Conservation (phyloP, 2,888 invertebrate genomes). For the Syritta pipiens region DNA sequence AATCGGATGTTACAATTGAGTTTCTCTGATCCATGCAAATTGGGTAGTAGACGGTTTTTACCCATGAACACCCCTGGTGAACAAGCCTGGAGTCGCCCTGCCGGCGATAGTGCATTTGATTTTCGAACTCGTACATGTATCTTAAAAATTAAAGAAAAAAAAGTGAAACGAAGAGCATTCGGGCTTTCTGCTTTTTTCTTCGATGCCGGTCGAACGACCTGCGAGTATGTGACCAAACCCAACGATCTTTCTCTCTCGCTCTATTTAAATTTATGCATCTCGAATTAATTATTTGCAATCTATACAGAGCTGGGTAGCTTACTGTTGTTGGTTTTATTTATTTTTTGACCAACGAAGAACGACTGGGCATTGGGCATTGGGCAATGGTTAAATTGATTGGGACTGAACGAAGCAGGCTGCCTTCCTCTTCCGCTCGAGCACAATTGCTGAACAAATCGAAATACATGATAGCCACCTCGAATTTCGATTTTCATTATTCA, state of each 20-base stretch:
- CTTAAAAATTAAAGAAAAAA: neutral
- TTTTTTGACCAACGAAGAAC: neutral
- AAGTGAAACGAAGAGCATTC: neutral
- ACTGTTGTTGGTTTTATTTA: neutral
- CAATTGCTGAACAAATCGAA: slow-evolving; percentile 23
- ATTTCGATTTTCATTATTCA: slow-evolving; percentile 50
- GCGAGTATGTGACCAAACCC: no score
- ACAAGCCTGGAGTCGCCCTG: no score
- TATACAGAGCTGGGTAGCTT: slow-evolving; percentile 16
- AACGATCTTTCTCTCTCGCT: no score
- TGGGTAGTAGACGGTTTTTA: slow-evolving; percentile 20
- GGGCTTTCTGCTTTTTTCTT: neutral
- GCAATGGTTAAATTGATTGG: neutral
- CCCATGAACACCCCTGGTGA: slow-evolving; percentile 42
- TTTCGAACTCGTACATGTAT: neutral
- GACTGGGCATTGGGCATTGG: neutral
- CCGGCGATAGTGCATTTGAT: no score
- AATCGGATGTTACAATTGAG: slow-evolving; percentile 39
- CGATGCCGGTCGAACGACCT: neutral
- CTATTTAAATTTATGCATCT: slow-evolving; percentile 37
- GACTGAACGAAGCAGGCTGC: no score
- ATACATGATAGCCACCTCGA: slow-evolving; percentile 33
- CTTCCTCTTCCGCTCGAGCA: slow-evolving; percentile 19
- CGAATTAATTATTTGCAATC: slow-evolving; percentile 60
- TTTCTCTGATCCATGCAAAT: slow-evolving; percentile 62